Evolutionary conservation across 2,888 invertebrate genomes (phyloP), one percentile per base, ranked within the genome.

Genomic region (Nebria brevicollis): DNA sequence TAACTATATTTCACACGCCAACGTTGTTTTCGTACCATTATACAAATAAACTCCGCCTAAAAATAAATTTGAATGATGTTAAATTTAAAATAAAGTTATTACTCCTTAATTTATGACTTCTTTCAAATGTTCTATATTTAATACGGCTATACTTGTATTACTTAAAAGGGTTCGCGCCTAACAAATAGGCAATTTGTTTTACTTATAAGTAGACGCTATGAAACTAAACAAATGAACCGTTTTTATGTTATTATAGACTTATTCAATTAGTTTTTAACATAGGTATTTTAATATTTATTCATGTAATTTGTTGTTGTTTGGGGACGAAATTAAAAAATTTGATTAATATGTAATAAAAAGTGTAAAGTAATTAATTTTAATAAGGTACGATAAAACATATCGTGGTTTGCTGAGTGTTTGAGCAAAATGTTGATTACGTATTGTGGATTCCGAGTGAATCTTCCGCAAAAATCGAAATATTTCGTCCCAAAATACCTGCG

Each of bases 401-500:
- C n/a, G n/a, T n/a, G 15, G 7, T 68, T 25, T 10, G 15, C 1
- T 68, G 26, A 10, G 26, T 26, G 26, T 68, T 25, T 68, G 20
- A 34, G 34, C 34, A 4, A 34, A 34, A 34, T 34, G 68, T 11
- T 26, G 3, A n/a, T 10, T 1, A 34, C 15, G 42, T 74, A 74
- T 43, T 74, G 43, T 74, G 43, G 15, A 74, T 74, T 74, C 74
- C 74, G 6, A 74, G 10, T 43, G 42, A 74, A 74, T 43, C 72
- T 43, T 43, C 54, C 74, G 74, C 74, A 74, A 74, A 74, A 74
- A 74, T 74, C 41, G n/a, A 11, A 72, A 72, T 72, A 72, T 7
- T 74, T 74, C 41, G 74, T 74, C 74, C 43, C 43, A 74, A 74
- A 74, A 74, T 74, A 74, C 43, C 74, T 74, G 41, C 42, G 34